Conservation (phyloP, 2,113 vertebrate species). For the Solea senegalensis region DNA sequence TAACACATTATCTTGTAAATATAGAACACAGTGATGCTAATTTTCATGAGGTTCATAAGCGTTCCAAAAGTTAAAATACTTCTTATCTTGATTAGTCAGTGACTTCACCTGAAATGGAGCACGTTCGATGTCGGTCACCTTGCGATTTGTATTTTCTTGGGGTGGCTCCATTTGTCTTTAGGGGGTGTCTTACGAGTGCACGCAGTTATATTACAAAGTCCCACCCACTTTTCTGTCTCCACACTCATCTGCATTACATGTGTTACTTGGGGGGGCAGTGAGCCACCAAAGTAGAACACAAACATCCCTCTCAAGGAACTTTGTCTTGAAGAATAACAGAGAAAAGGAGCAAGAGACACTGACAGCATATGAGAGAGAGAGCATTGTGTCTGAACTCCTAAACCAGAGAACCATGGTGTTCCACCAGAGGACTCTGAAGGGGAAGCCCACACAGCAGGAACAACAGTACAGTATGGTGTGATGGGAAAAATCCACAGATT, state of each 20-base stretch:
- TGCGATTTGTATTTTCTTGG: conserved; percentile 39
- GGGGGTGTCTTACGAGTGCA: conserved; percentile 39
- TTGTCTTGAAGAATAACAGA: conserved; percentile 43
- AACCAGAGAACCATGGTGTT: conserved; percentile 45
- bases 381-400: conserved; percentile 48
- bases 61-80: conserved; percentile 1
- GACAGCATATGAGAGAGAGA: conserved; percentile 12
- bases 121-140: conserved; percentile 33
- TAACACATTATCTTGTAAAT: conserved; percentile 42
- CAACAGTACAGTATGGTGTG: conserved; percentile 41
- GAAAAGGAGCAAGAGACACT: conserved; percentile 14
- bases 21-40: conserved; percentile 24
- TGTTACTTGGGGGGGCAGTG: conserved; percentile 57
- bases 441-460: conserved; percentile 75
- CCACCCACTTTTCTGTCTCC: conserved; percentile 42
- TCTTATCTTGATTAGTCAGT: neutral
- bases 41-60: conserved; percentile 25
- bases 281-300: conserved; percentile 72
- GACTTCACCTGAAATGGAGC: neutral
- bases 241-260: conserved; percentile 72
- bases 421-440: conserved; percentile 44
- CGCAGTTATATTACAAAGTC: conserved; percentile 20
- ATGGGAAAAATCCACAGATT: conserved; percentile 61
- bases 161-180: conserved; percentile 51
- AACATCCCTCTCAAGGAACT: conserved; percentile 44